Percentiles rank a stretch among this genome's conserved stretches.
Evolutionary conservation across 2,888 invertebrate species (phyloP).

Genomic region (Melanchra persicariae): DNA sequence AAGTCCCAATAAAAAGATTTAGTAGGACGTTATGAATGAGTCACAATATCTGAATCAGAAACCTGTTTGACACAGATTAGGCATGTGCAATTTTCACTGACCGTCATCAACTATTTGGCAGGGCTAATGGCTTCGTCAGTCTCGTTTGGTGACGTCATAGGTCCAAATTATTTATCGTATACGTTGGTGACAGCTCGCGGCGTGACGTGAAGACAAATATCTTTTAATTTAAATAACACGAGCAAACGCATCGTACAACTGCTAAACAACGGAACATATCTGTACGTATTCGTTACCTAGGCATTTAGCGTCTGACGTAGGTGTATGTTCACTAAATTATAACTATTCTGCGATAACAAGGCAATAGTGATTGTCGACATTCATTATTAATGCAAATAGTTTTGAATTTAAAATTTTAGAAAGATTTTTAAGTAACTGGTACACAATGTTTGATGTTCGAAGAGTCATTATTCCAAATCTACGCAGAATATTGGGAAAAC

Average conservation of each 20-base stretch:
- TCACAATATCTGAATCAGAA: slow-evolving; percentile 37
- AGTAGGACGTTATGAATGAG: slow-evolving; percentile 23
- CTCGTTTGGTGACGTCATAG: slow-evolving; percentile 58
- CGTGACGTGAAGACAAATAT: slow-evolving; percentile 45
- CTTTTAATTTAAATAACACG: slow-evolving; percentile 44
- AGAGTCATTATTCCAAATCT: slow-evolving; percentile 15
- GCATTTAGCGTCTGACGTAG: slow-evolving; percentile 20
- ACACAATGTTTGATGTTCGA: slow-evolving; percentile 8
- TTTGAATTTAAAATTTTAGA: not conserved
- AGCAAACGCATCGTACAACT: slow-evolving; percentile 30
- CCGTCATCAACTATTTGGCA: slow-evolving; percentile 66
- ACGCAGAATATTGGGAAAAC: slow-evolving; percentile 49
- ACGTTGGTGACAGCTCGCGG: slow-evolving; percentile 38
- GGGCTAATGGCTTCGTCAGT: slow-evolving; percentile 36
- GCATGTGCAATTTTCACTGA: slow-evolving; percentile 52
- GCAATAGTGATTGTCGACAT: slow-evolving; percentile 30
- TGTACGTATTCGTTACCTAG: slow-evolving; percentile 32
- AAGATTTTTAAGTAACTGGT: too few species aligned
- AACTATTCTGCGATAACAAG: slow-evolving; percentile 31
- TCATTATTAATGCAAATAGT: slow-evolving; percentile 23
- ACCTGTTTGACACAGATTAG: slow-evolving; percentile 31
- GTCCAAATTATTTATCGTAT: slow-evolving; percentile 42
- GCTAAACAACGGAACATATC: slow-evolving; percentile 34
- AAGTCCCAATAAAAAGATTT: slow-evolving; percentile 2
- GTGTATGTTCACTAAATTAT: slow-evolving; percentile 31